Base-by-base conservation (phyloP, 2,113 vertebrate species). In the Amazona vittata region DNA sequence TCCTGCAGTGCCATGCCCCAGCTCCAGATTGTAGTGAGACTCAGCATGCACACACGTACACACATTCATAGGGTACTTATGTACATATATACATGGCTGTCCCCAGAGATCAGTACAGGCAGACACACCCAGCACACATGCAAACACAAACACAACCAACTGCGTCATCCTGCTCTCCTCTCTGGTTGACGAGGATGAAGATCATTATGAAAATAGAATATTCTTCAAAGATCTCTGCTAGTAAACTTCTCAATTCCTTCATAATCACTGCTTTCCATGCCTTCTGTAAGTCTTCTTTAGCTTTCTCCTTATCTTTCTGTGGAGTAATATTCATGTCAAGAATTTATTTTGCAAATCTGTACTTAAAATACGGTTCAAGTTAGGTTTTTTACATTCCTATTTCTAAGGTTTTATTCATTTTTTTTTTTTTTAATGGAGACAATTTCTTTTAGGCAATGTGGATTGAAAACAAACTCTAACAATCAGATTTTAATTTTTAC, bases 1-100 rank as follows among this genome's bases (percentile, higher is more conserved):
- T 73, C 37, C 68, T 0, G 3, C 52, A 74, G 62, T 0, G 0
- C 29, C 8, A 5, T 47, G 53, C 24, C 31, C 21, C 29, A 41
- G n/a, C 24, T 41, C 68, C 60, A 91, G 18, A 11, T 20, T 2
- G 2, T 22, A 47, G n/a, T 1, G 3, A 59, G 59, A 24, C 39
- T 41, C 20, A 75, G 65, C 10, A 19, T 2, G 2, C 26, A 10
- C 11, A 31, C 33, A 33, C 1, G 2, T 19, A 11, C 3, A 13
- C 43, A 7, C n/a, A 49, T 17, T 26, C 4, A 59, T 20, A 28
- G 26, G 0, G 1, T 15, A 35, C 22, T 79, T 33, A 12, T 4
- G n/a, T 31, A 20, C 20, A 29, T 12, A 9, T 3, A 6, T 4
- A 16, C 13, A 25, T 8, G n/a, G 15, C 78, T 68, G 70, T 59